Evolutionary conservation across 2,113 vertebrate species (phyloP).

Genomic region (Thalassarche chlororhynchos): DNA sequence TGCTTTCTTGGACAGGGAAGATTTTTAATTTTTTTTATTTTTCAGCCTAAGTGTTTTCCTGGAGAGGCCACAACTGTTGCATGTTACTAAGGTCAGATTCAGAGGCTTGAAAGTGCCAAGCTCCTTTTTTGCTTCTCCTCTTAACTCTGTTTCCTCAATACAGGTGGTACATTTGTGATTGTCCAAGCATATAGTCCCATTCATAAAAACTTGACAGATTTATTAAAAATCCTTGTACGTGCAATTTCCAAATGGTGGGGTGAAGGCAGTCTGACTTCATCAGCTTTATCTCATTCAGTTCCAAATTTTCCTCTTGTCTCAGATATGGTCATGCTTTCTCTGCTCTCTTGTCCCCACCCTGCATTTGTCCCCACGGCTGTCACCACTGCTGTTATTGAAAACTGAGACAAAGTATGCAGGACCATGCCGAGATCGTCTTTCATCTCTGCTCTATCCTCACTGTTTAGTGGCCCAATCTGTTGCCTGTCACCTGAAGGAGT

Average conservation of each 20-base stretch:
- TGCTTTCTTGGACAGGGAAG: background rate
- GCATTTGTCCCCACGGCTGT: background rate
- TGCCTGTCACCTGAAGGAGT: slow-evolving; percentile 20
- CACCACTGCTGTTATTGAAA: background rate
- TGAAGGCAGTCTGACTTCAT: background rate
- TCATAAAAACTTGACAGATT: background rate
- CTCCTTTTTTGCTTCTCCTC: background rate
- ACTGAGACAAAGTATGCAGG: background rate
- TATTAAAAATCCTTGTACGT: background rate
- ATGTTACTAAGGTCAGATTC: background rate
- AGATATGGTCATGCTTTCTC: background rate
- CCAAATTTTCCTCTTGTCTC: background rate
- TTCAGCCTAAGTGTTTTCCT: background rate
- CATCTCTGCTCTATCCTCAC: background rate
- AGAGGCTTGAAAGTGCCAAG: background rate
- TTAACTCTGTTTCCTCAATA: background rate
- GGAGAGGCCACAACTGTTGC: background rate
- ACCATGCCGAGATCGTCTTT: background rate
- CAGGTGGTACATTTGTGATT: background rate
- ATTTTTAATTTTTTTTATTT: background rate
- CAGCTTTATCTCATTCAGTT: background rate
- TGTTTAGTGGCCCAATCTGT: background rate
- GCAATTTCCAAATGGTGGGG: background rate
- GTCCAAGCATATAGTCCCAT: background rate
- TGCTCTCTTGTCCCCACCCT: background rate